Evolutionary conservation across 2,113 vertebrate species (phyloP).

Genomic region (Salminus brasiliensis): DNA sequence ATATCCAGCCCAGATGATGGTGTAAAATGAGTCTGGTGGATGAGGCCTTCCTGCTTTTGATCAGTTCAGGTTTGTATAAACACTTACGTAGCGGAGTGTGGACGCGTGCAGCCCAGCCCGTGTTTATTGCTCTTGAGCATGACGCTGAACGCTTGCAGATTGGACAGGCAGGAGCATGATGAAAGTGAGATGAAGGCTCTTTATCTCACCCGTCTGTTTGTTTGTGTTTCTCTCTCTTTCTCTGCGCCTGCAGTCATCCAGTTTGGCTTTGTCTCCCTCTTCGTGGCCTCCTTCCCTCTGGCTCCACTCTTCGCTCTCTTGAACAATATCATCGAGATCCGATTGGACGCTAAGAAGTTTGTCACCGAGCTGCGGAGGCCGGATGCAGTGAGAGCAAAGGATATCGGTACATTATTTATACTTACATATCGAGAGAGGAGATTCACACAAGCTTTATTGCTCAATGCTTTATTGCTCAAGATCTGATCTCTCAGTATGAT

Average conservation of each 20-base stretch:
- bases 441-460: not conserved
- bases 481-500: too few relatives aligned
- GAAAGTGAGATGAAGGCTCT: not conserved
- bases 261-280: conserved; percentile 97
- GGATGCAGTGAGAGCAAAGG: conserved; percentile 88
- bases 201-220: not conserved
- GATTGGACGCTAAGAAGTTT: conserved; percentile 97
- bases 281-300: conserved; percentile 96
- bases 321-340: conserved; percentile 96
- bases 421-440: not conserved
- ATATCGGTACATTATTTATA: conserved; percentile 83
- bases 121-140: conserved; percentile 10
- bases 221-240: conserved; percentile 50
- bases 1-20: not conserved
- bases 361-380: conserved; percentile 92
- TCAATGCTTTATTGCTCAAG: not conserved
- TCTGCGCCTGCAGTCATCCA: conserved; percentile 86
- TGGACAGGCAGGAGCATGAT: not conserved
- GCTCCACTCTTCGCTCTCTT: conserved; percentile 97
- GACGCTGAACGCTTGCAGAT: not conserved
- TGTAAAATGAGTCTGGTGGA: not conserved
- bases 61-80: not conserved
- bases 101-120: not conserved
- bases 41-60: not conserved
- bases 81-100: not conserved